A percentile compares a stretch with the other conserved stretches of the same genome.
Conservation (phyloP, 2,113 vertebrate genomes). For the Eulemur rufifrons region DNA sequence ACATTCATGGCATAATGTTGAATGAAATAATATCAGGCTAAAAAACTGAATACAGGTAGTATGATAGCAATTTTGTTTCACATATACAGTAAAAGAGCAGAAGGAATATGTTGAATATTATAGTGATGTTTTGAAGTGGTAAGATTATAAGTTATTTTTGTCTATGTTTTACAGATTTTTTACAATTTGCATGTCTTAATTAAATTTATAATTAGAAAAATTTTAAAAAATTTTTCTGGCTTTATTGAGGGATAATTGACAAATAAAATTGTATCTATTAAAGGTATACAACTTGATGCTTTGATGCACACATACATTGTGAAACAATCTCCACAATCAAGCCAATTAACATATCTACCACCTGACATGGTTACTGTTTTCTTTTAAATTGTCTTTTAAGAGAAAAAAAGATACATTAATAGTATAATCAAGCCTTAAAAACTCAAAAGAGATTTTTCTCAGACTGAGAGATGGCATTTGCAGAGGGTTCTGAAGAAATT, state of each 20-base stretch:
- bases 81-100: not conserved
- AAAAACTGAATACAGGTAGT: not conserved
- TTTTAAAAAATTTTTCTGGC: not conserved
- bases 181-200: not conserved
- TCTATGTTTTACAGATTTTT: not conserved
- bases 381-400: not conserved
- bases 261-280: not conserved
- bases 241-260: not conserved
- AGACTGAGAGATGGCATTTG: not conserved
- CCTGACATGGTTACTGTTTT: not conserved
- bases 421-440: not conserved
- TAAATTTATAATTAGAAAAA: slow-evolving; percentile 43
- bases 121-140: not conserved
- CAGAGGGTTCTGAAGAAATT: not conserved
- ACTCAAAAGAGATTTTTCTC: slow-evolving; percentile 29
- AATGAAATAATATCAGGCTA: not conserved
- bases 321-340: not conserved
- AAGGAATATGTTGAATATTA: not conserved
- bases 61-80: slow-evolving; percentile 9
- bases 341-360: not conserved
- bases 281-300: not conserved
- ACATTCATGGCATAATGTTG: not conserved
- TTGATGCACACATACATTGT: not conserved
- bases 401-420: not conserved
- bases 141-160: slow-evolving; percentile 6